Conservation (phyloP, 2,888 invertebrate species). For the Escarpia spicata region DNA sequence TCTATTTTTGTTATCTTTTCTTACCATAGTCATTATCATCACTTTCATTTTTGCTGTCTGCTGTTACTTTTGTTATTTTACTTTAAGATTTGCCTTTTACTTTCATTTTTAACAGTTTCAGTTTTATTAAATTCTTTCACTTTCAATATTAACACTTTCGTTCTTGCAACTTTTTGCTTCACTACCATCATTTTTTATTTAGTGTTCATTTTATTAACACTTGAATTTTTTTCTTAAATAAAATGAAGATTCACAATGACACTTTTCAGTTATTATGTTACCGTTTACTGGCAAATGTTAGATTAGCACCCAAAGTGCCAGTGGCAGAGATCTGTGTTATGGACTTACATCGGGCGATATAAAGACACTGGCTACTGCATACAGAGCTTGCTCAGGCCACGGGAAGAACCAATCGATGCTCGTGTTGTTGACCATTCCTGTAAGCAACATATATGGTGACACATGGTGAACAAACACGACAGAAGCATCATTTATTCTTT, state of each 20-base stretch:
- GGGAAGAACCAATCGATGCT: slow-evolving; percentile 94
- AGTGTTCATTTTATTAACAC: background rate
- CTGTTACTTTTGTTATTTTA: too few relatives aligned
- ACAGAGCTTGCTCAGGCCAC: slow-evolving; percentile 89
- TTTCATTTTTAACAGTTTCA: too few relatives aligned
- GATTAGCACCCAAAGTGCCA: background rate
- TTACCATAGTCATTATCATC: too few relatives aligned
- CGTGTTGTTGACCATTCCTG: slow-evolving; percentile 85
- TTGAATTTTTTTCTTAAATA: background rate
- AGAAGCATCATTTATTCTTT: background rate
- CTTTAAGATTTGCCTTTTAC: too few relatives aligned
- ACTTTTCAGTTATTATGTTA: background rate
- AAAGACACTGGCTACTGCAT: slow-evolving; percentile 86
- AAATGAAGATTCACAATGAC: too few relatives aligned
- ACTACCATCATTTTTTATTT: too few relatives aligned
- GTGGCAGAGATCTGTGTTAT: background rate
- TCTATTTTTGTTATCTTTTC: too few relatives aligned
- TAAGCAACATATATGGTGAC: background rate
- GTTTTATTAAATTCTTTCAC: too few relatives aligned
- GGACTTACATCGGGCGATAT: slow-evolving; percentile 77
- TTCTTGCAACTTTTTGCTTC: too few relatives aligned
- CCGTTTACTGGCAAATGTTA: background rate
- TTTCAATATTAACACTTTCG: too few relatives aligned
- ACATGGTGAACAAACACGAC: background rate
- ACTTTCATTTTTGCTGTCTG: too few relatives aligned